Conservation (phyloP, 2,888 invertebrate species). For the Schrankia costaestrigalis region DNA sequence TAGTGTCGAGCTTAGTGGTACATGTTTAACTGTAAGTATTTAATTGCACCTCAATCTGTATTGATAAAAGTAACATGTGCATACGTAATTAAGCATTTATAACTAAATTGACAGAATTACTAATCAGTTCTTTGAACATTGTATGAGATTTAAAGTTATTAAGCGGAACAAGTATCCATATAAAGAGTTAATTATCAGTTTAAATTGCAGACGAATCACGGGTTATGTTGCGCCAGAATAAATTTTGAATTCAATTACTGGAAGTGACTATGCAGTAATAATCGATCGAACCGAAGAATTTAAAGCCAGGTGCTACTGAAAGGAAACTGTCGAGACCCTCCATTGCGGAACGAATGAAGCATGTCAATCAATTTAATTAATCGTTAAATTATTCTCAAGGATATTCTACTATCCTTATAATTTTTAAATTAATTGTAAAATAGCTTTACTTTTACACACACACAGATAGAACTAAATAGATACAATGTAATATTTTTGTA, state of each 20-base stretch:
- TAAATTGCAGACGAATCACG: constrained; percentile 42
- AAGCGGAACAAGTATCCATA: constrained; percentile 32
- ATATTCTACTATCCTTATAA: no score
- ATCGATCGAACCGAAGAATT: constrained; percentile 59
- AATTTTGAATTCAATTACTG: constrained; percentile 69
- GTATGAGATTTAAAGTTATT: constrained; percentile 29
- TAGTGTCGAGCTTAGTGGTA: constrained; percentile 40
- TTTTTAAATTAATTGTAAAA: no score
- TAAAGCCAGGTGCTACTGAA: constrained; percentile 62
- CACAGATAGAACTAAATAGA: no score
- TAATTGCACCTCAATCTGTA: constrained; percentile 19
- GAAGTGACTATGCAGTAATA: constrained; percentile 72
- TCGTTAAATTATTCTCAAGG: no score
- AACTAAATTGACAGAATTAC: constrained; percentile 30
- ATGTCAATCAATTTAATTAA: constrained; percentile 75
- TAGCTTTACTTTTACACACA: no score
- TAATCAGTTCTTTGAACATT: constrained; percentile 18
- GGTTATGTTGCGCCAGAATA: constrained; percentile 50
- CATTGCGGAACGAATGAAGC: constrained; percentile 65
- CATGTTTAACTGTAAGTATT: constrained; percentile 20
- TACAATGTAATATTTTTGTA: no score
- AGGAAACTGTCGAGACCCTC: constrained; percentile 57
- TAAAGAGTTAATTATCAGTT: constrained; percentile 50
- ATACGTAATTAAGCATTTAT: constrained; percentile 27
- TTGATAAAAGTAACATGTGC: constrained; percentile 23